phyloP scores from a whole-genome alignment of 92 coral and sea anemone species.

The Porites lobata region DNA sequence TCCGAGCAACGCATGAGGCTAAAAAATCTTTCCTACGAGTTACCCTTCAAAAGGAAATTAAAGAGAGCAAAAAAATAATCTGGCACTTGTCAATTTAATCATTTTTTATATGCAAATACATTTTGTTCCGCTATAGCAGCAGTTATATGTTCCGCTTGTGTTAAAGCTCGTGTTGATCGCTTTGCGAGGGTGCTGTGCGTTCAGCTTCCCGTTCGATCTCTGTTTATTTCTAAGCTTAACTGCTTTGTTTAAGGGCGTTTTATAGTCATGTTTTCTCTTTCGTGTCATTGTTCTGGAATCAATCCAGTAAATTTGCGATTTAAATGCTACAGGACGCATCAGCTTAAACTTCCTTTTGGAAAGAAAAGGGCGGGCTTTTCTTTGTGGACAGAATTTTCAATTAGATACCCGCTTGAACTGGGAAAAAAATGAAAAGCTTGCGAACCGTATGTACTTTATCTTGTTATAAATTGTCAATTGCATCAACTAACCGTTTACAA shows the following conservation, averaged over 20 bases:
- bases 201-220: constrained; percentile 6
- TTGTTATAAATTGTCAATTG: not conserved
- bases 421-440: not conserved
- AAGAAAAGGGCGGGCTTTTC: constrained; percentile 10
- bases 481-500: not conserved
- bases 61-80: not conserved
- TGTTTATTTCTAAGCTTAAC: not conserved
- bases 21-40: too few relatives aligned
- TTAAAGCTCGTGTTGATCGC: not conserved
- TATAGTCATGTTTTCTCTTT: constrained; percentile 14
- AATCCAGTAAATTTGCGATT: constrained; percentile 5
- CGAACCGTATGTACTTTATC: not conserved
- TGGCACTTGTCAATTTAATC: not conserved
- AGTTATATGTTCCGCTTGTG: not conserved
- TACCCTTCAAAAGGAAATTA: too few relatives aligned
- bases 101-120: constrained; percentile 8
- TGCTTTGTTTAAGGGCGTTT: constrained; percentile 17
- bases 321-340: not conserved
- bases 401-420: not conserved
- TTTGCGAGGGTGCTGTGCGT: not conserved
- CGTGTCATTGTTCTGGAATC: constrained; percentile 8
- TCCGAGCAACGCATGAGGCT: too few relatives aligned
- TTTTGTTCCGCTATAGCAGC: constrained; percentile 17
- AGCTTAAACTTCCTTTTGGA: constrained; percentile 20
- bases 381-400: not conserved